phyloP scores from a whole-genome alignment of 2,888 invertebrate genomes.

The Hydrotaea diabolus region DNA sequence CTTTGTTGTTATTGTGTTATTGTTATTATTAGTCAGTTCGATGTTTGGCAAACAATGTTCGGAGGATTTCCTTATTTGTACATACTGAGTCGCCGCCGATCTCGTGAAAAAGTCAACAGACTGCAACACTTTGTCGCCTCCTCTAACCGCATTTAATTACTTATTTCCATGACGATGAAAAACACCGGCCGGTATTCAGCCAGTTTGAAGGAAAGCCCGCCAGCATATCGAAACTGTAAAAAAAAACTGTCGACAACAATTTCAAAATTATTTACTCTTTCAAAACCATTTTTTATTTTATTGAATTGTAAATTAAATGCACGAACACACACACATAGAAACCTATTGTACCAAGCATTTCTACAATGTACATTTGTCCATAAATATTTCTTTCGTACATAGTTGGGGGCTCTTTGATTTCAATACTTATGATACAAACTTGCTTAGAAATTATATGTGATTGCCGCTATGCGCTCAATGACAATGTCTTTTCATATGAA shows the following conservation, averaged over 20 bases:
- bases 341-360: neutral
- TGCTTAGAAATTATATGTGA: neutral
- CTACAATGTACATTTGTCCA: neutral
- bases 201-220: conserved; percentile 12
- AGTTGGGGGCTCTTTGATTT: neutral
- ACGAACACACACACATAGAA: no score
- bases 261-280: neutral
- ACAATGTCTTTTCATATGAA: neutral
- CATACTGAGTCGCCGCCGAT: neutral
- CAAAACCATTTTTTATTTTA: no score
- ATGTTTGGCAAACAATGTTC: neutral
- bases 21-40: no score
- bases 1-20: neutral
- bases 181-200: neutral
- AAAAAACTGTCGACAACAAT: neutral
- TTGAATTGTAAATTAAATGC: neutral
- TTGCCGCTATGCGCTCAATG: neutral
- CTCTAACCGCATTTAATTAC: neutral
- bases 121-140: conserved; percentile 10
- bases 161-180: neutral
- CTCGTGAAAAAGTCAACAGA: conserved; percentile 1
- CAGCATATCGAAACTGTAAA: neutral
- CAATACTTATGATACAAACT: neutral
- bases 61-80: conserved; percentile 49
- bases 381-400: neutral